Conservation (phyloP, 2,888 invertebrate genomes). For the Melangyna quadrimaculata region DNA sequence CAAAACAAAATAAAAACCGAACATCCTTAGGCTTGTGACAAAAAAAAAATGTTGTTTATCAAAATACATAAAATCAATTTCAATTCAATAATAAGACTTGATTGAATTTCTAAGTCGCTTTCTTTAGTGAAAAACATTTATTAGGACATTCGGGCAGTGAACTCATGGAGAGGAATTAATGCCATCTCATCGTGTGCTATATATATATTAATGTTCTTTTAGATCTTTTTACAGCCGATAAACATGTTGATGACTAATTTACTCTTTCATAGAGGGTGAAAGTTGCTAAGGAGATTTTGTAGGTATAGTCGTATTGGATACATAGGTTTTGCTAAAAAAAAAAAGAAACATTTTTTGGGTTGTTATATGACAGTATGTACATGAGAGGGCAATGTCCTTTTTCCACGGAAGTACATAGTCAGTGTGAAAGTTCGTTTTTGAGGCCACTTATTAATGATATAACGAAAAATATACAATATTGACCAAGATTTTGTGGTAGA, state of each 20-base stretch:
- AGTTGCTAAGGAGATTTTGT: background rate
- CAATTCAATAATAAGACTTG: background rate
- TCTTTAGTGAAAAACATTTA: background rate
- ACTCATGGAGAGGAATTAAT: conserved; percentile 1
- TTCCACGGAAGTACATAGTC: background rate
- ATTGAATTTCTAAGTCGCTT: background rate
- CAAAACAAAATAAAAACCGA: background rate
- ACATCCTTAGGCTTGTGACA: background rate
- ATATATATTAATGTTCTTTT: background rate
- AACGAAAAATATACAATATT: background rate
- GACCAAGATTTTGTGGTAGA: background rate
- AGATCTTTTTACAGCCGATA: conserved; percentile 33
- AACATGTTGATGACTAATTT: conserved; percentile 57
- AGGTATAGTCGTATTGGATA: background rate
- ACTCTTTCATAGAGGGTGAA: conserved; percentile 8
- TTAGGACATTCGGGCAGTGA: conserved; percentile 26
- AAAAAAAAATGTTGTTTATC: background rate
- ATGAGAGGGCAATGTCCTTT: conserved; percentile 36
- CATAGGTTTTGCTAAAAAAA: background rate
- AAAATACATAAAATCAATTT: background rate
- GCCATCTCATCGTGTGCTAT: background rate
- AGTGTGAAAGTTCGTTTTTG: background rate
- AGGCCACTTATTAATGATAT: background rate
- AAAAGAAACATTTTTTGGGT: background rate
- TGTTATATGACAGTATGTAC: background rate